Conservation (phyloP, 2,888 invertebrate genomes). For the Plusia festucae region DNA sequence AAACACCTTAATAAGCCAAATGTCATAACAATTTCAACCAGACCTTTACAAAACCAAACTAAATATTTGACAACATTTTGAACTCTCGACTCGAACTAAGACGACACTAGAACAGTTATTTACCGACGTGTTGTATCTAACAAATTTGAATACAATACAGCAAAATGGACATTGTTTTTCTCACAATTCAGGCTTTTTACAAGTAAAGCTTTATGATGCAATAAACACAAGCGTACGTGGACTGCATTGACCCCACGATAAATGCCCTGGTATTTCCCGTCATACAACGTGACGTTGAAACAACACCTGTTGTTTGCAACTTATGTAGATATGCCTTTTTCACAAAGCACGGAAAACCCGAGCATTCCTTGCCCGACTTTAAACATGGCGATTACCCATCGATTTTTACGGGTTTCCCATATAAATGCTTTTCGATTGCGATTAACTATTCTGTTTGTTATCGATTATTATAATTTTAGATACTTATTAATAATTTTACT, state of each 20-base stretch:
- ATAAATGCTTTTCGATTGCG: not conserved
- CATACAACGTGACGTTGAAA: conserved; percentile 16
- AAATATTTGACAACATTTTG: not conserved
- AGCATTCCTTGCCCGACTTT: conserved; percentile 13
- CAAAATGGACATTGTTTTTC: not conserved
- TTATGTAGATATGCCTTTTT: conserved; percentile 11
- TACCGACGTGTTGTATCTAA: not conserved
- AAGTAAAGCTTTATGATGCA: conserved; percentile 4
- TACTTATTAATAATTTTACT: conserved; percentile 13
- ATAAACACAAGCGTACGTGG: not conserved
- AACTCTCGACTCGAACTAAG: not conserved
- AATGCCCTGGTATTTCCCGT: conserved; percentile 32
- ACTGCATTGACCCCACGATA: conserved; percentile 8
- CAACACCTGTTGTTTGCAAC: conserved; percentile 40
- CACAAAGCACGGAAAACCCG: conserved; percentile 3
- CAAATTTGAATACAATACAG: conserved; percentile 4
- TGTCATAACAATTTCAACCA: not conserved
- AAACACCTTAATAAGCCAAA: not conserved
- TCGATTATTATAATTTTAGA: conserved; percentile 48
- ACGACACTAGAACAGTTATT: not conserved
- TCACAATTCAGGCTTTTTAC: not conserved
- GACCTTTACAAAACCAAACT: not conserved
- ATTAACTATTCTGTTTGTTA: conserved; percentile 39
- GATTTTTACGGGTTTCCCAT: conserved; percentile 16
- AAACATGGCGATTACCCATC: conserved; percentile 22